Conservation (phyloP, 2,888 invertebrate genomes). For the Sericinus montela region DNA sequence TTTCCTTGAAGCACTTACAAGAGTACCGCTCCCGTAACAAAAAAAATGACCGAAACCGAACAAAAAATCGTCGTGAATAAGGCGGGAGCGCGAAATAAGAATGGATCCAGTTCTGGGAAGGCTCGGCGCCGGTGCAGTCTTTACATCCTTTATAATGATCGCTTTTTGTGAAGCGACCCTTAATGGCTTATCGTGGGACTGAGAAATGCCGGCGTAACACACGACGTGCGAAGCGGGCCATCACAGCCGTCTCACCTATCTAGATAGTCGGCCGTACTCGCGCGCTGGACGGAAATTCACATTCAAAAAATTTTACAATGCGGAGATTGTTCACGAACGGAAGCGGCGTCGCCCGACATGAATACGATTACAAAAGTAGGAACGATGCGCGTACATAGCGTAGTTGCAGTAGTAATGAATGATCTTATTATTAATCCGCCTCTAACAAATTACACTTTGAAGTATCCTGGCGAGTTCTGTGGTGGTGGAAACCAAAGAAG, state of each 20-base stretch:
- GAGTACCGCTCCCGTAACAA: conserved; percentile 65
- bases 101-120: conserved; percentile 74
- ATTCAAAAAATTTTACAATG: conserved; percentile 36
- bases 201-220: conserved; percentile 45
- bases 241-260: conserved; percentile 33
- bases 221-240: conserved; percentile 23
- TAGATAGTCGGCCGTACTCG: conserved; percentile 24
- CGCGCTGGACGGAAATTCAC: conserved; percentile 38
- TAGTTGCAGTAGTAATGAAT: conserved; percentile 32
- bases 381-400: conserved; percentile 34
- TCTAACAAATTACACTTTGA: too few relatives aligned
- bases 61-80: conserved; percentile 68
- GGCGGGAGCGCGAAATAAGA: conserved; percentile 77
- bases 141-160: conserved; percentile 74
- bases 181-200: conserved; percentile 68
- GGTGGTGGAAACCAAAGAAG: too few relatives aligned
- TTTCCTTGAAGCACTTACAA: conserved; percentile 75
- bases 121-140: conserved; percentile 72
- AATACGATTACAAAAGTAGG: conserved; percentile 40
- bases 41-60: conserved; percentile 62
- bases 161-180: conserved; percentile 68
- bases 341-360: conserved; percentile 28
- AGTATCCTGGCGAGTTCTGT: too few relatives aligned
- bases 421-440: conserved; percentile 49
- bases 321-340: conserved; percentile 39